Evolutionary conservation across 2,797 vertebrate species (phyloP).

Genomic region (Tinamus major): DNA sequence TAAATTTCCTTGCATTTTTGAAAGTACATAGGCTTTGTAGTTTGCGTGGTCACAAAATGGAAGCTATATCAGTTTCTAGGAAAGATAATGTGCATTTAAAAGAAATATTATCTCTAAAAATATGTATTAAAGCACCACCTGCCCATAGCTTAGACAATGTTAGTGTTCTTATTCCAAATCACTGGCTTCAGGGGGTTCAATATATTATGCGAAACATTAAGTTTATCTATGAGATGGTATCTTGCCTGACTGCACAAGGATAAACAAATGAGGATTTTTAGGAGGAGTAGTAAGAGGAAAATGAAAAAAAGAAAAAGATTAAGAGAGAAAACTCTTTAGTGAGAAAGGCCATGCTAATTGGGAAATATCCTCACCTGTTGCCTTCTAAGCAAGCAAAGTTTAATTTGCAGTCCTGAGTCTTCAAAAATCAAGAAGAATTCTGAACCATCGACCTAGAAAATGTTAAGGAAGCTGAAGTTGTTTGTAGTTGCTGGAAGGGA

Average conservation of each 20-base stretch:
- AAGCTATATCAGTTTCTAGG: neutral
- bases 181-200: neutral
- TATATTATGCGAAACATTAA: neutral
- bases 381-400: conserved; percentile 3
- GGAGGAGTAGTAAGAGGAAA: neutral
- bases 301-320: neutral
- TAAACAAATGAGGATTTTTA: neutral
- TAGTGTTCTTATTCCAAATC: neutral
- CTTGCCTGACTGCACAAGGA: neutral
- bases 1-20: neutral
- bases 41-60: neutral
- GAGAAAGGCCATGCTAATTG: neutral
- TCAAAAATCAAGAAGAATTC: conserved; percentile 33
- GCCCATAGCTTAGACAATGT: neutral
- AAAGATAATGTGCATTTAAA: neutral
- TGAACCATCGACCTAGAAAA: conserved; percentile 14
- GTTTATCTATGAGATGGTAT: neutral
- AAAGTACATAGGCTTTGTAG: neutral
- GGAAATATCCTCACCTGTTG: neutral
- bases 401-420: conserved; percentile 43
- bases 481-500: neutral
- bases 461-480: neutral
- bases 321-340: neutral
- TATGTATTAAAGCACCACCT: neutral
- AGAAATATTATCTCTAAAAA: neutral